Evolutionary conservation across 1,140 invertebrate genomes (phyloP).

Genomic region (Zelostemma sp.): DNA sequence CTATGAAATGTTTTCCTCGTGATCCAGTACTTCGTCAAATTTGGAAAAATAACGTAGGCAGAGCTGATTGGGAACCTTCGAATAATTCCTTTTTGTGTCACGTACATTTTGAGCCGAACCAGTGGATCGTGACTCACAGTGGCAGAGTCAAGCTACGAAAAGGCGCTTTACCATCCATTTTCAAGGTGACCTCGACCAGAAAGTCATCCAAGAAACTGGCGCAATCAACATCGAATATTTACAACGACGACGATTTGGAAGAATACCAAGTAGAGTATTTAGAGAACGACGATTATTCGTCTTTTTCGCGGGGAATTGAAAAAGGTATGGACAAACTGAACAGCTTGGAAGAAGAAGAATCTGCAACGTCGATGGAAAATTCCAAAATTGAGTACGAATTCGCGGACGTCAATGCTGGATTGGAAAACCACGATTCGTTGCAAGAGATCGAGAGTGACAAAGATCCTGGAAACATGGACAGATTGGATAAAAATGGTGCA

Average conservation of each 20-base stretch:
- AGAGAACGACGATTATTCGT: slow-evolving; percentile 30
- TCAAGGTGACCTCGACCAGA: slow-evolving; percentile 57
- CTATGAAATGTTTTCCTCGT: slow-evolving; percentile 67
- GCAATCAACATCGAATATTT: slow-evolving; percentile 24
- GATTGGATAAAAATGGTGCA: slow-evolving; percentile 8
- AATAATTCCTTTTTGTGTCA: slow-evolving; percentile 66
- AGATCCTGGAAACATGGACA: slow-evolving; percentile 26
- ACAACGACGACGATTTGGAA: slow-evolving; percentile 30
- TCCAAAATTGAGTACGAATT: background rate
- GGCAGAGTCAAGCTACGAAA: slow-evolving; percentile 61
- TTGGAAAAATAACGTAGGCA: slow-evolving; percentile 62
- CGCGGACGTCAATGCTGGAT: no score
- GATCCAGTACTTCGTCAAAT: slow-evolving; percentile 59
- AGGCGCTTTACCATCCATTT: slow-evolving; percentile 62
- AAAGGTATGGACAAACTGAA: background rate
- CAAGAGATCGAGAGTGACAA: slow-evolving; percentile 30
- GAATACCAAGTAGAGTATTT: slow-evolving; percentile 50
- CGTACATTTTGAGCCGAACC: slow-evolving; percentile 58
- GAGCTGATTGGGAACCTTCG: slow-evolving; percentile 64
- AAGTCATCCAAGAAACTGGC: slow-evolving; percentile 60
- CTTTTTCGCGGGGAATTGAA: background rate
- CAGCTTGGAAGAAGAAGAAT: background rate
- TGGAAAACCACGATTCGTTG: slow-evolving; percentile 10
- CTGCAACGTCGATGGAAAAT: background rate
- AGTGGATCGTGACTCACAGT: slow-evolving; percentile 57